Evolutionary conservation across 2,113 vertebrate genomes (phyloP), one percentile per base, ranked within the genome.

Genomic region (Psittacus erithacus): DNA sequence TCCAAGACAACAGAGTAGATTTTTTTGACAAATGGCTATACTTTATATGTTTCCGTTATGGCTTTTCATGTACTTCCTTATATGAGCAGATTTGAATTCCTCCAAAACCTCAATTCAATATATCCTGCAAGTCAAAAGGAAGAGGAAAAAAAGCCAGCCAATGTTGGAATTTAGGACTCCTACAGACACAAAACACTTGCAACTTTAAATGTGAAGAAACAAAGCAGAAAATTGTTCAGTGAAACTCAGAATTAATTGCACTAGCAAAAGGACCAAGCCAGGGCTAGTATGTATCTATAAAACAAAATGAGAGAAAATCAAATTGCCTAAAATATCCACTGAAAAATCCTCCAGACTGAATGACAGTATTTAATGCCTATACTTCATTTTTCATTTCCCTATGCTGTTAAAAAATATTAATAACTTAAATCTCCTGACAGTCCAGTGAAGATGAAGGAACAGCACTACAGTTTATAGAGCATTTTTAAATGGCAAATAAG

Each of bases 191-290:
- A 78, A 94, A 78, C 12, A 70, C 44, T 88, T 82, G 8, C 50
- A 88, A 78, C 70, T 67, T 86, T 93, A 89, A 85, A 90, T 14
- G 13, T 87, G 35, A 95, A 87, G n/a, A 91, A 69, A 93, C n/a
- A 90, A 93, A 95, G 52, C 41, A 87, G 77, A 67, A 62, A 44
- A 92, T 46, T 91, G 25, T 24, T 88, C 16, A n/a, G 15, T 52
- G 39, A 83, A 96, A 69, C 76, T 91, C 75, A 96, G 91, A 95
- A 93, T 82, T 3, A 88, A 57, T 92, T 96, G 59, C 38, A 60
- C 27, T 71, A 69, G 47, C 49, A 75, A 63, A 43, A 41, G 23
- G 27, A 80, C 18, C 19, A 80, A 46, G 49, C 17, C 38, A 82
- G 41, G 76, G 29, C 23, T 65, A 85, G 38, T 70, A 60, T 33